Base-by-base conservation (phyloP, 2,888 invertebrate species). In the Sabatieria punctata region DNA sequence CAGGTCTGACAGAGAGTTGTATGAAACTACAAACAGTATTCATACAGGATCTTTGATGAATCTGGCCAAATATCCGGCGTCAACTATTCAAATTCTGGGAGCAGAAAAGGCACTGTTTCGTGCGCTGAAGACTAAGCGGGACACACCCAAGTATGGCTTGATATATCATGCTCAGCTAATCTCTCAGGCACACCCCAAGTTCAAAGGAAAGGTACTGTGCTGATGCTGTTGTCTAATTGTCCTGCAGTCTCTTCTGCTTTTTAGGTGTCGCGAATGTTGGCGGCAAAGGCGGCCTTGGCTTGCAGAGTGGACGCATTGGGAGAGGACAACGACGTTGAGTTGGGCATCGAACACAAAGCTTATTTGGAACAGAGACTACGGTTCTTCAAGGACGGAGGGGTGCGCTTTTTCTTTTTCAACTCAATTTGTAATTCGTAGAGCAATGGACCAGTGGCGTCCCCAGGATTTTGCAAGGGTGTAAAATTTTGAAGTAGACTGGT, bases 81-180 rank as follows among this genome's bases (percentile, higher is more conserved):
- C 95, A 0, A 97, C 95, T 0, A 76, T 97, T 4, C 95, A 97
- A 71, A 93, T 97, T 58, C 77, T 95, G 48, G 97, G 95, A 51
- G 95, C 97, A 0, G 97, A 97, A 65, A 97, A 97, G 65, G 95
- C 95, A 0, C 70, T 97, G 13, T 97, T 97, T 71, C 74, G 95
- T 54, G 95, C 97, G 0, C 71, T 97, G 19, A 97, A 97, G 69
- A 85, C 91, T 0, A 89, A 89, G 63, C 85, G 88, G 63, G 89
- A 95, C 63, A 97, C 97, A 0, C 97, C 97, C 0, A 97, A 97
- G 64, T 99, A 97, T 66, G 97, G 97, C 72, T 72, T 99, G 37
- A 88, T 99, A 53, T 99, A 93, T 66, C 95, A 99, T 65, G 82
- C 95, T 0, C 82, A 84, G 60, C 68, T 97, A 19, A 81, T 97